Evolutionary conservation across 2,113 vertebrate genomes (phyloP).

Genomic region (Craseonycteris thonglongyai): DNA sequence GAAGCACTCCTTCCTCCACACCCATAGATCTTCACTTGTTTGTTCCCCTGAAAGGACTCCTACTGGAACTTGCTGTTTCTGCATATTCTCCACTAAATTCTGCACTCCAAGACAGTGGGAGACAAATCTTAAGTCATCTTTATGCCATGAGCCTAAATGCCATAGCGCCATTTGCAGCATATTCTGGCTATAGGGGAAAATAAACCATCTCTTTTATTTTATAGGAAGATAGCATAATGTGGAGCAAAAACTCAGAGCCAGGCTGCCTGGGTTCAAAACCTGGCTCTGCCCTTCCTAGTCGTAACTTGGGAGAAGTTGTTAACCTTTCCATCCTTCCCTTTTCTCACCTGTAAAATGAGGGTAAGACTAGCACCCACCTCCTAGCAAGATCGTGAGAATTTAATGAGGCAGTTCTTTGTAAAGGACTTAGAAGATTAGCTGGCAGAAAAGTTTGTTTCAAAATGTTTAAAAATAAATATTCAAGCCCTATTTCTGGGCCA

Average conservation of each 20-base stretch:
- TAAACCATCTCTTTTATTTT: background rate
- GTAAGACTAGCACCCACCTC: background rate
- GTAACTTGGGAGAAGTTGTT: background rate
- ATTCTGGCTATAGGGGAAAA: background rate
- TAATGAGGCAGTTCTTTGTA: background rate
- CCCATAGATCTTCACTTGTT: background rate
- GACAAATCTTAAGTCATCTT: background rate
- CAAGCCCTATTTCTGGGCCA: background rate
- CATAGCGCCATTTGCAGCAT: background rate
- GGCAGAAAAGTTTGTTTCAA: background rate
- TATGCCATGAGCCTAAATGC: background rate
- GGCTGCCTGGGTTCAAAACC: background rate
- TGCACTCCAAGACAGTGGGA: background rate
- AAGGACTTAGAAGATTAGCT: background rate
- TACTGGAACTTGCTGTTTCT: background rate
- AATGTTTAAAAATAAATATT: background rate
- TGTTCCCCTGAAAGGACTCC: background rate
- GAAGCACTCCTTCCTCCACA: background rate
- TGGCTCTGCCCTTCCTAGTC: background rate
- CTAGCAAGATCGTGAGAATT: background rate
- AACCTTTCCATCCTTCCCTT: background rate
- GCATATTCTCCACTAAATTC: background rate
- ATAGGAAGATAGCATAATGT: background rate
- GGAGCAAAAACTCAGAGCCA: background rate
- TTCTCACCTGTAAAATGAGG: background rate